Conservation (phyloP, 2,797 vertebrate species). For the Notamacropus eugenii region DNA sequence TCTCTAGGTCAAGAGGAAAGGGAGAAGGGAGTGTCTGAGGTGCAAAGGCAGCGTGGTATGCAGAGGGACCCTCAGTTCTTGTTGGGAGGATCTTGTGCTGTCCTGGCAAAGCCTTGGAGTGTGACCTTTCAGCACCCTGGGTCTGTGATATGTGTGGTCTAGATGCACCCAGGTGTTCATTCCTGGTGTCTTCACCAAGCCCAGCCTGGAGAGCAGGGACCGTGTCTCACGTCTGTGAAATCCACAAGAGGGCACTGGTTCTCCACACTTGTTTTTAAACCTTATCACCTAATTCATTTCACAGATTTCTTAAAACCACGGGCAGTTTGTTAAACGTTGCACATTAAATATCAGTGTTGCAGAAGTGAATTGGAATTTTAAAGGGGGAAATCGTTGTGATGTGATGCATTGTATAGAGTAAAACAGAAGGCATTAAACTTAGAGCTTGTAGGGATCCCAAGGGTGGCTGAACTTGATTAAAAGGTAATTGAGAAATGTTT, state of each 20-base stretch:
- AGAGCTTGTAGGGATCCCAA: background rate
- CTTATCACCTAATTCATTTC: conserved; percentile 34
- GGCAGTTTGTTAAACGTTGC: conserved; percentile 3
- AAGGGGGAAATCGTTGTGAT: conserved; percentile 15
- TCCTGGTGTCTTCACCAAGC: background rate
- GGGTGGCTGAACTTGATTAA: background rate
- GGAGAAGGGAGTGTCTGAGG: background rate
- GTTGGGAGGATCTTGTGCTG: background rate
- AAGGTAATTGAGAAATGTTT: background rate
- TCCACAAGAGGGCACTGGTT: conserved; percentile 77
- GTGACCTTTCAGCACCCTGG: background rate
- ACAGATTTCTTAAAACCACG: conserved; percentile 23
- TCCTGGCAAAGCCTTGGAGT: background rate
- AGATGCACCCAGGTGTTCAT: background rate
- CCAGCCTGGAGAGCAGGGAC: background rate
- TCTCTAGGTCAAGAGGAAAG: background rate
- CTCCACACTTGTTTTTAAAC: conserved; percentile 32
- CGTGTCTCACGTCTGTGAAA: conserved; percentile 46
- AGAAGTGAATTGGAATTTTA: conserved; percentile 39
- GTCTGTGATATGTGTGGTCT: background rate
- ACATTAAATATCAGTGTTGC: background rate
- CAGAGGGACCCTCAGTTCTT: background rate
- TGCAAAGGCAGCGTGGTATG: background rate
- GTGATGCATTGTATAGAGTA: background rate
- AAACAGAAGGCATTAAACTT: background rate